These are phyloP conservation scores for Bombus affinis DNA, from an alignment of 1,140 invertebrate species.

Conservation along the genomic window DNA sequence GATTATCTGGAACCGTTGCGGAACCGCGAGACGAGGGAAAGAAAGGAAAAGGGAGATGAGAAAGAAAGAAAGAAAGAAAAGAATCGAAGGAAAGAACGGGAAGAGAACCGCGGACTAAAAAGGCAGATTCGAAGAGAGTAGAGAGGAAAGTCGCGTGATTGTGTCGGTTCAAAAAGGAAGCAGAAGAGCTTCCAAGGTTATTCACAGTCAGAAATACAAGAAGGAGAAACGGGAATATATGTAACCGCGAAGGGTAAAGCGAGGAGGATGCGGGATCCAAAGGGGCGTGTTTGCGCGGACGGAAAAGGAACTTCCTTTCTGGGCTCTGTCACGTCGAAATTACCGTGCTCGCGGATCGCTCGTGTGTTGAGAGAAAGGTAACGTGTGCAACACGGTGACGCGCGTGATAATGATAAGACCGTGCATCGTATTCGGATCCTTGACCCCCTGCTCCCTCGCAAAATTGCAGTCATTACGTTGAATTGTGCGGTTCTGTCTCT, in stretches of 20 bases:
- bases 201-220: not conserved
- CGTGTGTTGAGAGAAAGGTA: not conserved
- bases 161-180: conserved; percentile 36
- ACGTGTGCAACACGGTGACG: not conserved
- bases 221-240: not conserved
- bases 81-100: not conserved
- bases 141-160: conserved; percentile 34
- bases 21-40: not conserved
- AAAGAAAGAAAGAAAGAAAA: not conserved
- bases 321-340: conserved; percentile 19
- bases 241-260: not conserved
- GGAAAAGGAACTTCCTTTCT: conserved; percentile 27
- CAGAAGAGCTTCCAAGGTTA: not conserved
- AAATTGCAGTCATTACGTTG: conserved; percentile 25
- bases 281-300: not conserved
- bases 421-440: conserved; percentile 17
- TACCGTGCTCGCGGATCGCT: conserved; percentile 9
- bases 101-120: not conserved
- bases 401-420: conserved; percentile 1
- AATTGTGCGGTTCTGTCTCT: not conserved
- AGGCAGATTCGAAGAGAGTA: not conserved
- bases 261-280: not conserved
- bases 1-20: conserved; percentile 16
- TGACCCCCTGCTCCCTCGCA: conserved; percentile 4
- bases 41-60: not conserved